Evolutionary conservation across 2,113 vertebrate genomes (phyloP), one percentile per base, ranked within the genome.

Genomic region (Nicator chloris): DNA sequence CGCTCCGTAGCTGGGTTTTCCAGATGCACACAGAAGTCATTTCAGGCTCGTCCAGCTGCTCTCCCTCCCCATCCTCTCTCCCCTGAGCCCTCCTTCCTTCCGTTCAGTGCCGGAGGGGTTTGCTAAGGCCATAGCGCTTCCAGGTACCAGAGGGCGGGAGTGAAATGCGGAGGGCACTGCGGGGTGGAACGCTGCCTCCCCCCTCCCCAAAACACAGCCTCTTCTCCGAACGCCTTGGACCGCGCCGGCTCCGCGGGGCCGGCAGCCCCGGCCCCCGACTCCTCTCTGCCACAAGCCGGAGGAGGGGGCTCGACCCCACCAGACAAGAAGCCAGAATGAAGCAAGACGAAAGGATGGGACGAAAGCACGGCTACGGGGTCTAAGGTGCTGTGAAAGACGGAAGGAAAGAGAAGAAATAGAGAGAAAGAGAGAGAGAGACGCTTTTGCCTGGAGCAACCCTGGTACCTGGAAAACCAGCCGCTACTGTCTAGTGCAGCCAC

Each of bases 381-480:
- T 93, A 85, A 92, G 84, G 86, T 91, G 91, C 92, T 95, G 72
- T 51, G 66, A 95, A 90, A 95, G 87, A 84, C 71, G 27, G 82
- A 92, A 70, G 68, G 61, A 81, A 69, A 89, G 90, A 80, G 77
- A 60, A 95, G 95, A 89, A 77, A 81, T 47, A 92, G 81, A 86
- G 42, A 91, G 85, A 81, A 23, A 73, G 56, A 40, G 35, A 92
- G 68, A 96, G 95, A 95, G 66, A 91, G 97, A 97, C 54, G 86
- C 97, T 90, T 97, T 97, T 96, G 96, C 97, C 98, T 97, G 97
- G 96, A 97, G 97, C 65, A 87, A 96, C 96, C 95, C 97, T 97
- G 98, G 97, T 98, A 98, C 98, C 98, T 98, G 97, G 98, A 97
- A 97, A 95, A 97, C 98, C 97, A 98, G 97, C 97, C 91, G 97